Percentiles rank a stretch among this genome's conserved stretches.
Conservation (phyloP, 2,113 vertebrate species). For the Arothron firmamentum region DNA sequence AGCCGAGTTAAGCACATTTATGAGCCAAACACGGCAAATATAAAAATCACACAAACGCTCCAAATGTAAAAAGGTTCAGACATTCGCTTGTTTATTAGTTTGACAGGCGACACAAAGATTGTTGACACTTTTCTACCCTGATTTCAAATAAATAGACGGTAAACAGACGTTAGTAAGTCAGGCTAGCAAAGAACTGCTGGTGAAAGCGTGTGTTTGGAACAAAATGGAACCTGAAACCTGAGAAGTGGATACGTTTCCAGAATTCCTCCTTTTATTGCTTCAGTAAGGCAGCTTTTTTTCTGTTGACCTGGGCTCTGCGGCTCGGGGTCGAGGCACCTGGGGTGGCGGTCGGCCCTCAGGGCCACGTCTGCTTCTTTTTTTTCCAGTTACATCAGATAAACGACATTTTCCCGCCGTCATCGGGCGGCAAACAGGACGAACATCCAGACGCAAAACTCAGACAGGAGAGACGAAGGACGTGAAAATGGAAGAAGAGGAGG, state of each 20-base stretch:
- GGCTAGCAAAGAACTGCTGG: slow-evolving; percentile 22
- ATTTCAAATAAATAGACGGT: slow-evolving; percentile 63
- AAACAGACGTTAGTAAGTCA: slow-evolving; percentile 44
- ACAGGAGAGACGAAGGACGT: slow-evolving; percentile 8
- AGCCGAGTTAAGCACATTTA: too few species aligned
- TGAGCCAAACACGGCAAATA: not conserved
- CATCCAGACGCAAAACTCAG: not conserved
- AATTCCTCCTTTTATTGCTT: not conserved
- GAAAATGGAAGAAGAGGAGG: slow-evolving; percentile 33
- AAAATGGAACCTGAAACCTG: too few species aligned
- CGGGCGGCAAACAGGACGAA: too few species aligned
- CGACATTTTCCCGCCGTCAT: too few species aligned
- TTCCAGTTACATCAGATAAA: too few species aligned
- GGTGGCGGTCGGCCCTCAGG: slow-evolving; percentile 8
- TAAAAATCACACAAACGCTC: not conserved
- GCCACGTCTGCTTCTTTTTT: slow-evolving; percentile 45
- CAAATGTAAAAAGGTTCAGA: not conserved
- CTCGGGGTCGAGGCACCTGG: slow-evolving; percentile 19
- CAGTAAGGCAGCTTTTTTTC: slow-evolving; percentile 20
- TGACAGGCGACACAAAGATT: slow-evolving; percentile 33
- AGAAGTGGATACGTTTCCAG: not conserved
- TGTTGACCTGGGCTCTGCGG: not conserved
- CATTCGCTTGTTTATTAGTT: slow-evolving; percentile 8
- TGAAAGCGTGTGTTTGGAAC: too few species aligned
- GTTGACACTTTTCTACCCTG: slow-evolving; percentile 38